Percentiles rank a stretch among this genome's conserved stretches.
Evolutionary conservation across 2,113 vertebrate genomes (phyloP).

Genomic region (Australoheros scitulus): DNA sequence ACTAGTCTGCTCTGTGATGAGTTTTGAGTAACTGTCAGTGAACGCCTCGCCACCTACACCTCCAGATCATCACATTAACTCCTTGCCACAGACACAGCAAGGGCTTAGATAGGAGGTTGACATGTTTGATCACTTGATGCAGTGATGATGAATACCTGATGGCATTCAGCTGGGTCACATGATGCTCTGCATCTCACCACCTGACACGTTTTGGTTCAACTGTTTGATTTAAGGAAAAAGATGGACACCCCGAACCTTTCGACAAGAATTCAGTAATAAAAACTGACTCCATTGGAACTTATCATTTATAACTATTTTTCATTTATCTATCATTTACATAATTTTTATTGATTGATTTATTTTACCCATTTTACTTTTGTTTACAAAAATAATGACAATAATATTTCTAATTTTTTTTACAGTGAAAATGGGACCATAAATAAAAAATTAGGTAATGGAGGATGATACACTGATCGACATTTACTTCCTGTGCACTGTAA

Average conservation of each 20-base stretch:
- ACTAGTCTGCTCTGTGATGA: background rate
- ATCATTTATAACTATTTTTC: too few species aligned
- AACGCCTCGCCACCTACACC: background rate
- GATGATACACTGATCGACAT: too few species aligned
- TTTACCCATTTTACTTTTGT: too few species aligned
- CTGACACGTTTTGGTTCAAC: background rate
- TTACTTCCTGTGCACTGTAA: too few species aligned
- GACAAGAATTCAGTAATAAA: background rate
- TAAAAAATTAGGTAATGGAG: too few species aligned
- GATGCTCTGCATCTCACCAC: background rate
- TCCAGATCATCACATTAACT: background rate
- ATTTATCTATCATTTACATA: too few species aligned
- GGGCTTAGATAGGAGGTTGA: background rate
- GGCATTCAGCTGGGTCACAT: background rate
- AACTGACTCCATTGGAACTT: background rate
- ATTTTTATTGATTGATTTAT: too few species aligned
- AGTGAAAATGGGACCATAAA: too few species aligned
- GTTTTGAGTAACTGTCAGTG: slow-evolving; percentile 24
- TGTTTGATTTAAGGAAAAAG: background rate
- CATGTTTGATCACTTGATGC: background rate
- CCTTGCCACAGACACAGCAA: background rate
- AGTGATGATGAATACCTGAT: background rate
- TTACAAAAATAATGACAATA: too few species aligned
- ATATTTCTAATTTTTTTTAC: too few species aligned
- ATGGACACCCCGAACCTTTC: background rate